phyloP scores from a whole-genome alignment of 1,140 invertebrate genomes.

The Musca vetustissima region DNA sequence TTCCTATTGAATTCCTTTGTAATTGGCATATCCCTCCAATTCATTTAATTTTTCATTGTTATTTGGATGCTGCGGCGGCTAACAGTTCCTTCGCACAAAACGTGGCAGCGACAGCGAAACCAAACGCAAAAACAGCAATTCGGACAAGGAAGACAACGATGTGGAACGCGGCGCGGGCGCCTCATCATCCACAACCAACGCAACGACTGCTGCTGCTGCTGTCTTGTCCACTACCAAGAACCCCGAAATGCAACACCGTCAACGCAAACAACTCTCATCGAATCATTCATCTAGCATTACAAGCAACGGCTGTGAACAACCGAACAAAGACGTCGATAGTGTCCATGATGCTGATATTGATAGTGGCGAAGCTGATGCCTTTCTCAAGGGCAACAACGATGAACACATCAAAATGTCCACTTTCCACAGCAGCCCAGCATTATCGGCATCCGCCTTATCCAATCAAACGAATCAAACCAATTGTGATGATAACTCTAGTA shows the following conservation, averaged over 20 bases:
- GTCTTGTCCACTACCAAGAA: conserved; percentile 27
- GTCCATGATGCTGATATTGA: conserved; percentile 30
- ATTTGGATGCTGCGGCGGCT: background rate
- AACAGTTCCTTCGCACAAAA: conserved; percentile 43
- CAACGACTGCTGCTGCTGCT: conserved; percentile 9
- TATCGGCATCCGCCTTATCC: conserved; percentile 37
- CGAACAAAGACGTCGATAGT: conserved; percentile 42
- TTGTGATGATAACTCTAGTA: conserved; percentile 41
- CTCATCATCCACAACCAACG: conserved; percentile 35
- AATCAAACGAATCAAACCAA: conserved; percentile 52
- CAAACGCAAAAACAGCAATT: conserved; percentile 53
- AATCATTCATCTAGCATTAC: conserved; percentile 33
- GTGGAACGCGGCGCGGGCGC: conserved; percentile 31
- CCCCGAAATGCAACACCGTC: conserved; percentile 51
- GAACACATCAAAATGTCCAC: conserved; percentile 23
- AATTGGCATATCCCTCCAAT: background rate
- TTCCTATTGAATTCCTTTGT: no score
- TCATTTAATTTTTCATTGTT: background rate
- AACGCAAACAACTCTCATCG: conserved; percentile 42
- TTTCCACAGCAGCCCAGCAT: conserved; percentile 40
- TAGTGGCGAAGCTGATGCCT: conserved; percentile 27
- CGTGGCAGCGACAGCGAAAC: conserved; percentile 38
- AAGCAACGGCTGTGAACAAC: conserved; percentile 37
- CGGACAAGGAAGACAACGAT: conserved; percentile 48
- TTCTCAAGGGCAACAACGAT: conserved; percentile 22